A percentile compares a stretch with the other conserved stretches of the same genome.
These are phyloP conservation scores for Takifugu bimaculatus DNA, from an alignment of 2,113 vertebrate genomes.

Conservation along the genomic window DNA sequence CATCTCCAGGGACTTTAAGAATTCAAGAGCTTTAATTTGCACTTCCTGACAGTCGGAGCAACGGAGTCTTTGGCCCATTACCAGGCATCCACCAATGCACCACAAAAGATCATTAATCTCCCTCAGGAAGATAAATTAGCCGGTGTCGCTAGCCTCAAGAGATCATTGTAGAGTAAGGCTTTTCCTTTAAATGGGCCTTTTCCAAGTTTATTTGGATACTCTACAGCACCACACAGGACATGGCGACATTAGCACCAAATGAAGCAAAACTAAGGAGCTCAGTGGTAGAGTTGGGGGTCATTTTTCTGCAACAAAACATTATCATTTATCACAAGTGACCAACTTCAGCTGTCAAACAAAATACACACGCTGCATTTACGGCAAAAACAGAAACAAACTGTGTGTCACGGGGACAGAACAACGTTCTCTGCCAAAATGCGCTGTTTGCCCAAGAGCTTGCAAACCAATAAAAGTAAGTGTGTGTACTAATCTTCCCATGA, in stretches of 20 bases:
- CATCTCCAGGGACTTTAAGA: constrained; percentile 17
- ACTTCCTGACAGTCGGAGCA: constrained; percentile 35
- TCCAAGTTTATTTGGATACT: constrained; percentile 40
- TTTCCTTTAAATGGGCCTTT: constrained; percentile 16
- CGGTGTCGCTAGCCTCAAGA: constrained; percentile 29
- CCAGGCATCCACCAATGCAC: constrained; percentile 34
- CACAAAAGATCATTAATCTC: constrained; percentile 42
- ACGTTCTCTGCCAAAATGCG: constrained; percentile 36
- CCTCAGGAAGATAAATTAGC: constrained; percentile 51
- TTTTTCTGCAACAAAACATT: constrained; percentile 40
- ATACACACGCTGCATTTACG: constrained; percentile 42
- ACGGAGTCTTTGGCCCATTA: constrained; percentile 15
- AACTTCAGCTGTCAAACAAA: constrained; percentile 46
- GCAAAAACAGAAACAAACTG: constrained; percentile 43
- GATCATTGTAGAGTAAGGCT: constrained; percentile 18
- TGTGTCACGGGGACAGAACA: constrained; percentile 38
- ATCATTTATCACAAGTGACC: constrained; percentile 45
- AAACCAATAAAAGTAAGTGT: constrained; percentile 47
- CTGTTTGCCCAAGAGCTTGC: constrained; percentile 30
- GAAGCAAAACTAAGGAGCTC: constrained; percentile 29
- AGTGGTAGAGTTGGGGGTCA: constrained; percentile 14
- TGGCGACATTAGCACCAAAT: constrained; percentile 15
- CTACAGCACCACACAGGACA: constrained; percentile 1
- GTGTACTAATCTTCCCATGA: constrained; percentile 43
- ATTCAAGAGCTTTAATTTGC: constrained; percentile 28